Evolutionary conservation across 2,797 vertebrate genomes (phyloP).

Genomic region (Eremophila alpestris): DNA sequence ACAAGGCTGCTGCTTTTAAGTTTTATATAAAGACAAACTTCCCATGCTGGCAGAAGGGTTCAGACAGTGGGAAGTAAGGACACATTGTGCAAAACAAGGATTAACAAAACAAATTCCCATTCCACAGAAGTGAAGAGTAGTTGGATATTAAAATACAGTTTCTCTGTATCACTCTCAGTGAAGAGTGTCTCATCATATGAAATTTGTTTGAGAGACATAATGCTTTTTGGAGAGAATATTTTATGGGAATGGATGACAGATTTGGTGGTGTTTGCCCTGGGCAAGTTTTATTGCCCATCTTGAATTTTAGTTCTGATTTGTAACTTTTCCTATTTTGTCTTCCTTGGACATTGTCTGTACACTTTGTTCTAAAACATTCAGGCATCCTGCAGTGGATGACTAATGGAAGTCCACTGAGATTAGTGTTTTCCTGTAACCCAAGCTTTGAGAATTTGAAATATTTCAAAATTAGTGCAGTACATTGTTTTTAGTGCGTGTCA

Average conservation of each 20-base stretch:
- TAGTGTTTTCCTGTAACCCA: neutral
- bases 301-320: neutral
- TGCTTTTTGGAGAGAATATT: neutral
- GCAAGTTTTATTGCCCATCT: neutral
- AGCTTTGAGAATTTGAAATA: neutral
- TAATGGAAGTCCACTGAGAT: constrained; percentile 5
- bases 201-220: neutral
- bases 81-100: neutral
- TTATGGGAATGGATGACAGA: neutral
- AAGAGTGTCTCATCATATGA: neutral
- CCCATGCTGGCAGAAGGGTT: neutral
- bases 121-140: neutral
- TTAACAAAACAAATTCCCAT: neutral
- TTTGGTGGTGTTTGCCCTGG: neutral
- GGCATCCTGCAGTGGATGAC: neutral
- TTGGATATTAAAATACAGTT: neutral
- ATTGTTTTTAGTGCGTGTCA: neutral
- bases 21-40: neutral
- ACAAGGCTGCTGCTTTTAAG: neutral
- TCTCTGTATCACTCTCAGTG: neutral
- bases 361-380: constrained; percentile 3
- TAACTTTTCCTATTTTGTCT: neutral
- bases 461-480: neutral
- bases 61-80: neutral
- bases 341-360: neutral